phyloP scores from a whole-genome alignment of 2,797 vertebrate genomes.

The Eulemur coronatus region DNA sequence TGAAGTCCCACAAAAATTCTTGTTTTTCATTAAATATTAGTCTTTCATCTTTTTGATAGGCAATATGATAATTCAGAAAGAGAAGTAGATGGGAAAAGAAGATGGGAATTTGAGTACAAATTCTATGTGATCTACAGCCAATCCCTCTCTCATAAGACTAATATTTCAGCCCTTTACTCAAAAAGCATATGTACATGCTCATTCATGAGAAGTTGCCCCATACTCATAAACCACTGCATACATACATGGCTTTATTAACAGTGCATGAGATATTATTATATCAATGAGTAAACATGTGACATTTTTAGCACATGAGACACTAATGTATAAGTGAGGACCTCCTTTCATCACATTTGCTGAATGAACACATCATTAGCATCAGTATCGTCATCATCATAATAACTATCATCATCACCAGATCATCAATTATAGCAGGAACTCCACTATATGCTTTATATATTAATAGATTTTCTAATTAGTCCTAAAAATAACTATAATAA shows the following conservation, averaged over 20 bases:
- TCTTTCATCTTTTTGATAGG: not conserved
- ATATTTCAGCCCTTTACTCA: not conserved
- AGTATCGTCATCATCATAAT: not conserved
- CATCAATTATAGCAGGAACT: not conserved
- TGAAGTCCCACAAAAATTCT: not conserved
- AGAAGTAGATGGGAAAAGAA: not conserved
- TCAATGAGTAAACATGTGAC: not conserved
- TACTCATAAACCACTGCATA: not conserved
- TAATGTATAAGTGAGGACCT: not conserved
- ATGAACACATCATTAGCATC: not conserved
- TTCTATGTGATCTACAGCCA: not conserved
- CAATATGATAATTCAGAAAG: not conserved
- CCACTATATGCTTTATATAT: not conserved
- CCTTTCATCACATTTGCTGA: not conserved
- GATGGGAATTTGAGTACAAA: not conserved
- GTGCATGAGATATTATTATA: not conserved
- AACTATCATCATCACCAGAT: not conserved
- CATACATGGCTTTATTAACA: not conserved
- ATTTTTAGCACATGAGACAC: not conserved
- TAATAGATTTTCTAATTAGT: not conserved
- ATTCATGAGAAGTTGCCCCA: not conserved
- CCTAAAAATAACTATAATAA: not conserved
- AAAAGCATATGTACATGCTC: not conserved
- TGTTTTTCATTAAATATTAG: not conserved
- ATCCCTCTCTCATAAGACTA: not conserved